Base-by-base conservation (phyloP, 30 jellyfish, hydroid and myxozoan genomes). In the Cassiopea andromeda region DNA sequence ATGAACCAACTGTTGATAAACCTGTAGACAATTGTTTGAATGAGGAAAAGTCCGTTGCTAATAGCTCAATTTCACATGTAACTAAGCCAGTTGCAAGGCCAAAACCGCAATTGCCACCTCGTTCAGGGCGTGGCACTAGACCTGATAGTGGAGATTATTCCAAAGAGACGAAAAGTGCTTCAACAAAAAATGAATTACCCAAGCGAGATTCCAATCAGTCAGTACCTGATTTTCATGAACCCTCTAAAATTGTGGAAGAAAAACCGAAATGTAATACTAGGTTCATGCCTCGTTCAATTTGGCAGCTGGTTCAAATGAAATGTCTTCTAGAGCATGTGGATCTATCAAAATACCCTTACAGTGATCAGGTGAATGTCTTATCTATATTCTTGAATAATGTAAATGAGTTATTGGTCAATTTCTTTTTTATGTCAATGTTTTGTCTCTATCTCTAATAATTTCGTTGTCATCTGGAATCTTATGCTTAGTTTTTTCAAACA, bases 91-190 rank as follows among this genome's bases (percentile, higher is more conserved):
- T 59, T 45, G 19, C 87, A 74, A 90, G 73, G 82, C 92, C 91
- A 44, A 90, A 81, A 45, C 97, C 97, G 10, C 27, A 77, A 4
- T 46, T 90, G 46, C 97, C 97, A 48, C 97, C 93, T 19, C 97
- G 82, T 44, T 18, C 82, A 15, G 89, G 38, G 38, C 91, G 68
- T 69, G 6, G 44, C 1, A 69, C 48, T 48, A 27, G 38, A 71
- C 16, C n/a, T 27, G 79, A 70, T 14, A 27, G 14, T 70, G 15
- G 54, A n/a, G 27, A 70, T 4, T 7, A 2, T 70, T 1, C 79
- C 50, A 38, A 70, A 16, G 79, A 38, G 79, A 70, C 2, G 0
- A 15, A n/a, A 27, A 7, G 50, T 43, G 79, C 7, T 19, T n/a
- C 54, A 64, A 64, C 43, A 4, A 64, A 14, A 2, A 17, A 64